Evolutionary conservation across 1,140 invertebrate species (phyloP).

Genomic region (Ectropis grisescens): DNA sequence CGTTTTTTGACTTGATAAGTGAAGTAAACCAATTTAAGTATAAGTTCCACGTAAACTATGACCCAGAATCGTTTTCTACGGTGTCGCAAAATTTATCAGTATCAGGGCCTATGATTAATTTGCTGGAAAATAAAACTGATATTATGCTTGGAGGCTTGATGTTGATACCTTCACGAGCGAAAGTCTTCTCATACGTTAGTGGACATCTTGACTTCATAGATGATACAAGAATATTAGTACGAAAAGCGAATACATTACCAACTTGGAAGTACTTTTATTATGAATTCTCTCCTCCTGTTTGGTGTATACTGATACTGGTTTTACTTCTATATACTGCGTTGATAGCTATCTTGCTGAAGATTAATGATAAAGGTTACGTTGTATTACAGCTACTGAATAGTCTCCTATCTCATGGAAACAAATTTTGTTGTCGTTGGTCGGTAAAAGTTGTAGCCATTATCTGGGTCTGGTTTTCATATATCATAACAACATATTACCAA

Average conservation of each 20-base stretch:
- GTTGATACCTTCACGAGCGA: slow-evolving; percentile 18
- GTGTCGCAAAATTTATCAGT: slow-evolving; percentile 20
- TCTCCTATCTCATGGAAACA: slow-evolving; percentile 3
- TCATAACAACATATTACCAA: slow-evolving; percentile 32
- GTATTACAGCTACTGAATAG: slow-evolving; percentile 9
- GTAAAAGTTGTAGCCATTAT: slow-evolving; percentile 11
- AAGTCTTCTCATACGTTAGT: slow-evolving; percentile 24
- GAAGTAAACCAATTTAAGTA: slow-evolving; percentile 27
- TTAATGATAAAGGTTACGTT: slow-evolving; percentile 20
- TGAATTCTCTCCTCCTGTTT: slow-evolving; percentile 31
- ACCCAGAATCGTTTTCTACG: slow-evolving; percentile 20
- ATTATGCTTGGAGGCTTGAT: slow-evolving; percentile 29
- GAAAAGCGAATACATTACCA: slow-evolving; percentile 17
- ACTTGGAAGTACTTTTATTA: slow-evolving; percentile 26
- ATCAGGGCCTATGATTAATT: slow-evolving; percentile 15
- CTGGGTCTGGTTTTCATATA: slow-evolving; percentile 37
- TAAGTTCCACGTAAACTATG: slow-evolving; percentile 17
- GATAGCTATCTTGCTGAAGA: slow-evolving; percentile 12
- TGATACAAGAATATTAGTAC: slow-evolving; percentile 25
- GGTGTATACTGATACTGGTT: slow-evolving; percentile 22
- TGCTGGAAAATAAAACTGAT: slow-evolving; percentile 26
- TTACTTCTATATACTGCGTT: slow-evolving; percentile 22
- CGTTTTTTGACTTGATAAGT: slow-evolving; percentile 18
- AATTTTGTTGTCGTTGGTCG: background rate
- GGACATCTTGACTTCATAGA: slow-evolving; percentile 25